Evolutionary conservation across 1,140 invertebrate genomes (phyloP).

Genomic region (Bombus picipes): DNA sequence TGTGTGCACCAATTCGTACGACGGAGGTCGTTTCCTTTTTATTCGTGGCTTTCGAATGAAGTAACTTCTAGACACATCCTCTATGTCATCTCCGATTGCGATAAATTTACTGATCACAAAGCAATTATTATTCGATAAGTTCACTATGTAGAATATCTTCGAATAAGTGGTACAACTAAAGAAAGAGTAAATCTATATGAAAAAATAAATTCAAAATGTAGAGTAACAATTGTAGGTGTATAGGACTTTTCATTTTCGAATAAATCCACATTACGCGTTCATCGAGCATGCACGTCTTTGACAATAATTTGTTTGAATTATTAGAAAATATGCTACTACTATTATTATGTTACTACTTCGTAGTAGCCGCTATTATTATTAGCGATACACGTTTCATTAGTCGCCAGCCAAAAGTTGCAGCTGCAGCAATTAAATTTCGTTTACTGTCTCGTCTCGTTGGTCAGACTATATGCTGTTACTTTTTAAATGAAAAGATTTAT

Average conservation of each 20-base stretch:
- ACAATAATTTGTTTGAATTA: too few species aligned
- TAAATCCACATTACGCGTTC: too few species aligned
- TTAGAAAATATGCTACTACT: too few species aligned
- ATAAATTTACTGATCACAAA: constrained; percentile 10
- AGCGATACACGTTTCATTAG: too few species aligned
- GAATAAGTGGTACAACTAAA: not conserved
- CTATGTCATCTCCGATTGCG: constrained; percentile 51
- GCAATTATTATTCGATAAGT: not conserved
- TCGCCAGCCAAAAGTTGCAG: too few species aligned
- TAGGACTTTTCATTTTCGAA: not conserved
- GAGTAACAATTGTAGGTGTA: not conserved
- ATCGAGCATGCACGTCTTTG: too few species aligned
- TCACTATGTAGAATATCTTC: not conserved
- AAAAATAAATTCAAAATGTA: not conserved
- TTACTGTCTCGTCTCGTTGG: too few species aligned
- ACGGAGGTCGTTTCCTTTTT: constrained; percentile 58
- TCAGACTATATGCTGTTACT: too few species aligned
- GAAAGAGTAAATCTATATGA: not conserved
- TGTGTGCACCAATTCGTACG: constrained; percentile 49
- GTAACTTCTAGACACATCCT: constrained; percentile 16
- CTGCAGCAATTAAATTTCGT: too few species aligned
- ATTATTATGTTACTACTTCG: too few species aligned
- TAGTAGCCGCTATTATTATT: too few species aligned
- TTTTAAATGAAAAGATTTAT: too few species aligned
- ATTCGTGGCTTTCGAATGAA: constrained; percentile 52